Evolutionary conservation across 1,140 invertebrate genomes (phyloP), one percentile per base, ranked within the genome.

Genomic region (Pseudomyrmex concolor): DNA sequence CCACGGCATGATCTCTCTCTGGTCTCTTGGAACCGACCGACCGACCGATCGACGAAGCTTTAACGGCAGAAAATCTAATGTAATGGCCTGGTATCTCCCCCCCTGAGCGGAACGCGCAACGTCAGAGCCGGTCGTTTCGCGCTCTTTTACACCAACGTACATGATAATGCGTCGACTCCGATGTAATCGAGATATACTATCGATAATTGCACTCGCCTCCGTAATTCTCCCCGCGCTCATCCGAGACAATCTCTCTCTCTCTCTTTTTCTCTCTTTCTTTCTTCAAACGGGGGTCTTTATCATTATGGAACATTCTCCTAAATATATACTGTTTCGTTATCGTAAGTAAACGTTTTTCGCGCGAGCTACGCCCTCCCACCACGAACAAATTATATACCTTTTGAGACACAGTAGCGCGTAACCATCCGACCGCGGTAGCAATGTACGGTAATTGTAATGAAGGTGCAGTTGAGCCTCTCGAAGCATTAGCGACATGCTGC

Each of bases 331-430:
- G 67, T 82, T 82, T 54, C 70, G 25, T 50, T 57, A 67, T 74
- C 60, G 82, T 57, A 84, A 76, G 84, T 84, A 78, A 86, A 54
- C 70, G 84, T 68, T 68, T 86, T 84, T 80, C 74, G 73, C 83
- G 55, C 54, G 25, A 63, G 45, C 22, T 74, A 66, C 66, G 67
- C 51, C 60, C 59, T 63, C 51, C 25, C 43, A 15, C 67, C 34
- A 51, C 55, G 45, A 55, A 81, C 55, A 84, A 84, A 86, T 86
- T 86, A 86, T 60, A 84, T 67, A 71, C 62, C 62, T 59, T 77
- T 55, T 25, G 63, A 43, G 5, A 34, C 34, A 84, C 82, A 60
- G 85, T 86, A 86, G 84, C 84, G 81, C 71, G 72, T 84, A 84
- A 71, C 83, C 60, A 77, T 84, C 50, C 82, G 80, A 55, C 25